Base-by-base conservation (phyloP, 53 echinoderm and acorn worm genomes). In the Crossaster papposus region DNA sequence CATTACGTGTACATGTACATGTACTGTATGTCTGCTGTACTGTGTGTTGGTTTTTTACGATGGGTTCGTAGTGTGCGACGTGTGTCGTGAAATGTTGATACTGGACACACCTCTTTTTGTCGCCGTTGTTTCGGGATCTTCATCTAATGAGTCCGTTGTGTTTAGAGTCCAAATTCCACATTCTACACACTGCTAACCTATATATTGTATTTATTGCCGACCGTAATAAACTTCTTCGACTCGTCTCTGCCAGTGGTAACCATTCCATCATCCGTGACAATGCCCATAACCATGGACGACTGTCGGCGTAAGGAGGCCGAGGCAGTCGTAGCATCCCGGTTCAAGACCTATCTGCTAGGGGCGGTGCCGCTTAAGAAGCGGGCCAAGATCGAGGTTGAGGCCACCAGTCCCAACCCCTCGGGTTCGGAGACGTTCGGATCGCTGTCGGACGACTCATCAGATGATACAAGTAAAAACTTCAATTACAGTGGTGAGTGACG, bases 261-360 rank as follows among this genome's bases (percentile, higher is more conserved):
- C 51, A 29, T 35, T 12, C 7, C 35, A 74, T 74, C 75, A 36
- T 74, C 75, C 11, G 13, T 14, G 4, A 86, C 13, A 53, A 87
- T 87, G 87, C 55, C 87, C 10, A 77, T 87, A 22, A 77, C 87
- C 62, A 87, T 87, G 14, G 87, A 87, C 30, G 87, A 87, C 77
- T 87, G 76, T 28, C 32, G 87, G 30, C 76, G 87, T 0, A 30
- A 68, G 14, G 87, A 87, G 64, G 87, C 87, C 15, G 77, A 87
- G n/a, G 4, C 65, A 0, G 34, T 87, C 31, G 26, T 87, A 3
- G 36, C 87, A 4, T 75, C 87, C 15, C 75, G 87, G 1, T 22
- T 87, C 62, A 74, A 75, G 63, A 14, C 13, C 23, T 75, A 87
- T 20, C 87, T 87, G 35, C 54, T 37, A 63, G 54, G 17, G 14